phyloP scores from a whole-genome alignment of 1,140 invertebrate species.

The Cardiocondyla obscurior region DNA sequence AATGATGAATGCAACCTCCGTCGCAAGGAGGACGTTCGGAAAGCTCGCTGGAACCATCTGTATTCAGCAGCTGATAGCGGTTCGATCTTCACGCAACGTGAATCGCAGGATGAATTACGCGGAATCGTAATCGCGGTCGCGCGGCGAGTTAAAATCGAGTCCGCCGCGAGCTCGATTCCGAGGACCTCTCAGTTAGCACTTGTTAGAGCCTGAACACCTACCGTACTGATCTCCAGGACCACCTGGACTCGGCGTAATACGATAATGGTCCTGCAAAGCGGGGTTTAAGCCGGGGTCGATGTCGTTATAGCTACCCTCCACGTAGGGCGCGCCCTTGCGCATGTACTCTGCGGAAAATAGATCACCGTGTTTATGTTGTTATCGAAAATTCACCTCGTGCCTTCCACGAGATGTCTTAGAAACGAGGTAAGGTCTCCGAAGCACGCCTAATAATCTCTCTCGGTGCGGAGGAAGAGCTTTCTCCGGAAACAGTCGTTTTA shows the following conservation, averaged over 20 bases:
- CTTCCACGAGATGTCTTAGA: neutral
- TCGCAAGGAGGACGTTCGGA: constrained; percentile 79
- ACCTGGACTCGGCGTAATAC: constrained; percentile 88
- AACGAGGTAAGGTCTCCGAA: neutral
- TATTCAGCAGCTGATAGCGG: constrained; percentile 82
- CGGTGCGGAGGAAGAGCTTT: neutral
- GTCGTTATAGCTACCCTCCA: constrained; percentile 87
- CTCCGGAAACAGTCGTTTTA: neutral
- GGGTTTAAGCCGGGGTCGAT: constrained; percentile 86
- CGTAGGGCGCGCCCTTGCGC: constrained; percentile 85
- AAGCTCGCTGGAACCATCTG: constrained; percentile 81
- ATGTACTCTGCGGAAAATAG: constrained; percentile 83
- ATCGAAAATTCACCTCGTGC: neutral
- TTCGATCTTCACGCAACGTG: constrained; percentile 76
- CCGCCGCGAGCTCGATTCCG: neutral
- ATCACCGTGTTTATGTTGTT: constrained; percentile 23
- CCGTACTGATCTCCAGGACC: constrained; percentile 87
- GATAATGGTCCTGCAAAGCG: constrained; percentile 88
- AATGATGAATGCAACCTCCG: constrained; percentile 62
- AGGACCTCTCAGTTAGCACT: neutral
- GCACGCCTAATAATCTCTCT: neutral
- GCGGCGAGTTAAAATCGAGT: neutral
- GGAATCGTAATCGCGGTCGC: constrained; percentile 11
- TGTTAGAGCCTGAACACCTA: constrained; percentile 69
- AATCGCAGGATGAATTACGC: constrained; percentile 70